Evolutionary conservation across 2,797 vertebrate species (phyloP).

Genomic region (Hyperoplus lanceolatus): DNA sequence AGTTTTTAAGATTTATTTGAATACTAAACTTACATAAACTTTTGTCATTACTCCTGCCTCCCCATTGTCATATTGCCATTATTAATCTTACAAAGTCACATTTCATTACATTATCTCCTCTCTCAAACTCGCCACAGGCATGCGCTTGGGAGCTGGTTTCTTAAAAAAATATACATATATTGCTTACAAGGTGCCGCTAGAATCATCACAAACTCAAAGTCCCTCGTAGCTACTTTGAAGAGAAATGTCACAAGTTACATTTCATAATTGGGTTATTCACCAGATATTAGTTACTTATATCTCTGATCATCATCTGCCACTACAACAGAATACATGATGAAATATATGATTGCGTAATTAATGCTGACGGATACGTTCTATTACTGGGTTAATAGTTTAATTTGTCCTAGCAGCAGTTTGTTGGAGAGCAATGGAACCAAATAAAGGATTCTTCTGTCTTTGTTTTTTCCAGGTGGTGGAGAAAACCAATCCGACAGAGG

Average conservation of each 20-base stretch:
- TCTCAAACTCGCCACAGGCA: too few species aligned
- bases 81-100: too few species aligned
- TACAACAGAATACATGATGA: not conserved
- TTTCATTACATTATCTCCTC: too few species aligned
- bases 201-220: too few species aligned
- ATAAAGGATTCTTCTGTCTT: not conserved
- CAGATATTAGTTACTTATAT: not conserved
- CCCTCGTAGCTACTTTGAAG: not conserved
- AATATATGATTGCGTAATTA: too few species aligned
- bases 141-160: too few species aligned
- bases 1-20: not conserved
- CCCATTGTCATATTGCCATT: too few species aligned
- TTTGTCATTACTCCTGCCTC: not conserved
- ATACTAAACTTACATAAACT: not conserved
- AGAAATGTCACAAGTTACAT: not conserved
- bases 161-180: too few species aligned
- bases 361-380: not conserved
- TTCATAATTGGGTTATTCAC: not conserved
- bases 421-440: too few species aligned
- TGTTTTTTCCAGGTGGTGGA: constrained; percentile 91
- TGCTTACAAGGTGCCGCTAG: too few species aligned
- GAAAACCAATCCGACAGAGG: constrained; percentile 96
- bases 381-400: not conserved
- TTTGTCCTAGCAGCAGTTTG: not conserved
- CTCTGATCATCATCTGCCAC: not conserved